Evolutionary conservation across 1,140 invertebrate genomes (phyloP).

Genomic region (Hirudo medicinalis): DNA sequence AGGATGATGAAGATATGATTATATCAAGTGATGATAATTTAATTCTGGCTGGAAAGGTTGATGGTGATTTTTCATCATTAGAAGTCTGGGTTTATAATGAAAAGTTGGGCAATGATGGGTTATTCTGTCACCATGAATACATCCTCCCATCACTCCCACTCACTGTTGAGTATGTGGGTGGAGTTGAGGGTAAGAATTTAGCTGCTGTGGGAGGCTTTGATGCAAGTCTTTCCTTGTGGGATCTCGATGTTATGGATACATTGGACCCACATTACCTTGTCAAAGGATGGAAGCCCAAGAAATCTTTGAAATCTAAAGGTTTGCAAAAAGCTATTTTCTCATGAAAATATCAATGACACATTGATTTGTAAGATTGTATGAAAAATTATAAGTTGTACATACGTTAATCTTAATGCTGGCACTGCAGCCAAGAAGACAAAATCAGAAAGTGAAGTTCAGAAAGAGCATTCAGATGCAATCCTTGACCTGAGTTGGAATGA

Average conservation of each 20-base stretch:
- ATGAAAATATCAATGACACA: too few relatives aligned
- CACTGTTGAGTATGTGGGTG: conserved; percentile 80
- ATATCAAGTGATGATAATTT: conserved; percentile 82
- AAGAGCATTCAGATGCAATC: conserved; percentile 77
- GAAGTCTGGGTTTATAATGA: conserved; percentile 89
- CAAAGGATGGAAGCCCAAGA: too few relatives aligned
- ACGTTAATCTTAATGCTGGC: neutral
- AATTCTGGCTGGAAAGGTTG: conserved; percentile 70
- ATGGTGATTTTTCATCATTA: conserved; percentile 65
- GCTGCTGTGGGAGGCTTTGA: conserved; percentile 82
- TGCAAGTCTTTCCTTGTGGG: conserved; percentile 82
- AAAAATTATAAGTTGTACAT: neutral
- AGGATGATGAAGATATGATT: conserved; percentile 45
- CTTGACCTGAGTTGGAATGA: conserved; percentile 78
- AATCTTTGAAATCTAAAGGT: conserved; percentile 58
- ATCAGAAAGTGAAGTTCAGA: conserved; percentile 14
- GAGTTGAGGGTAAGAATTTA: conserved; percentile 56
- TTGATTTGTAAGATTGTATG: too few relatives aligned
- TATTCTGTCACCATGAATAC: conserved; percentile 87
- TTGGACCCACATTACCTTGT: conserved; percentile 53
- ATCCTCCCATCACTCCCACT: conserved; percentile 72
- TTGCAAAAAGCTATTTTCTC: conserved; percentile 51
- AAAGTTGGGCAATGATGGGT: conserved; percentile 53
- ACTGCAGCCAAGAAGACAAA: neutral
- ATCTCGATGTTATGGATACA: conserved; percentile 78